Conservation (phyloP, 2,113 vertebrate species). For the Aldabrachelys gigantea region DNA sequence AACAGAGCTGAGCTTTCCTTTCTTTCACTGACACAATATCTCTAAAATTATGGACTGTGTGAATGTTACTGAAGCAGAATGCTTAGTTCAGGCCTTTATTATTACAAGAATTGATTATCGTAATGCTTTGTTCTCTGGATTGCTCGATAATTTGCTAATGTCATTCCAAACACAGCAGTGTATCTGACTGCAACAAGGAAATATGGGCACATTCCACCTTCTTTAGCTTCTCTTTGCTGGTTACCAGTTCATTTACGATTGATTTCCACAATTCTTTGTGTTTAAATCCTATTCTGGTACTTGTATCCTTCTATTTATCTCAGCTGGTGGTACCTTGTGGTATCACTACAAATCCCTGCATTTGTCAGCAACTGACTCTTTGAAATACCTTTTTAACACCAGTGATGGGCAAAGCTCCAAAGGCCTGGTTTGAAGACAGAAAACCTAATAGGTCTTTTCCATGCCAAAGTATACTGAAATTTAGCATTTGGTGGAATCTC, state of each 20-base stretch:
- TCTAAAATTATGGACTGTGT: constrained; percentile 55
- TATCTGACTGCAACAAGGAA: constrained; percentile 13
- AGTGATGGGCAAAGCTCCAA: background rate
- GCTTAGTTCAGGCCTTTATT: constrained; percentile 50
- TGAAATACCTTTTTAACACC: background rate
- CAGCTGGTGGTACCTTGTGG: background rate
- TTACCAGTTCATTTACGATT: constrained; percentile 6
- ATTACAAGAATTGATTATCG: constrained; percentile 41
- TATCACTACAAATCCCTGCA: background rate
- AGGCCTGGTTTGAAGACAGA: background rate
- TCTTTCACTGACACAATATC: constrained; percentile 11
- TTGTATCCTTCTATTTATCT: background rate
- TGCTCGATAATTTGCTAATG: constrained; percentile 51
- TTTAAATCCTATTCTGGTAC: background rate
- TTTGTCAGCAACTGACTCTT: background rate
- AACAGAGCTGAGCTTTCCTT: background rate
- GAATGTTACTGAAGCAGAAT: constrained; percentile 17
- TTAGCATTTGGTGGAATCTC: background rate
- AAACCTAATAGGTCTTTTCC: background rate
- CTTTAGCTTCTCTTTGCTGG: background rate
- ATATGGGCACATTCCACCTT: background rate
- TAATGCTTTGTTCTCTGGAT: constrained; percentile 35
- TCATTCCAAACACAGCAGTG: background rate
- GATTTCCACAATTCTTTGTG: background rate
- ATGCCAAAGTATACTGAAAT: background rate